These are phyloP conservation scores for Hirundichthys speculiger DNA, from an alignment of 2,113 vertebrate genomes.

Conservation along the genomic window DNA sequence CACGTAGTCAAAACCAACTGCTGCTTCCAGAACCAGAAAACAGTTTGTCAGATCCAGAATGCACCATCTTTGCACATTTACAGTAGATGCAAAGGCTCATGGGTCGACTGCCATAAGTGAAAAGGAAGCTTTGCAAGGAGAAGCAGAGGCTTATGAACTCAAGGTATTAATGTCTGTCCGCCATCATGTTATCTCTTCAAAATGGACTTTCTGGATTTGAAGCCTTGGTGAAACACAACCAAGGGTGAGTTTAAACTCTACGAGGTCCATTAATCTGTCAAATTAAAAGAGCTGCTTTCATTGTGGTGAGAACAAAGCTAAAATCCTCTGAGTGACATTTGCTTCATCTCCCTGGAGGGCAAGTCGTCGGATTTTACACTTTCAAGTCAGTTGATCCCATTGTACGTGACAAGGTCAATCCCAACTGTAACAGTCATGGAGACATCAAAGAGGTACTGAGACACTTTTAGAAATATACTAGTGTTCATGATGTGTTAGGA, in stretches of 20 bases:
- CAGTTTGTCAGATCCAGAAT: constrained; percentile 2
- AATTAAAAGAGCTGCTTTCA: constrained; percentile 38
- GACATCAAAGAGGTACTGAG: background rate
- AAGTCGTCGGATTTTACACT: too few relatives aligned
- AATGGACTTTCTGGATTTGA: constrained; percentile 46
- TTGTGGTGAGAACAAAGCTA: constrained; percentile 25
- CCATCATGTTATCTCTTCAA: constrained; percentile 1
- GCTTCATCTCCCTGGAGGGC: too few relatives aligned
- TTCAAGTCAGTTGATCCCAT: background rate
- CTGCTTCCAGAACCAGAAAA: constrained; percentile 10
- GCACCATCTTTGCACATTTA: background rate
- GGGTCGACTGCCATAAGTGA: background rate
- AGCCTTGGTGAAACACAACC: constrained; percentile 21
- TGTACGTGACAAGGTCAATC: constrained; percentile 19
- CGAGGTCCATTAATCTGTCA: constrained; percentile 40
- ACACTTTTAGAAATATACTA: background rate
- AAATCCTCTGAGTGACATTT: constrained; percentile 44
- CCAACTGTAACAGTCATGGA: background rate
- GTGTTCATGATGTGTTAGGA: too few relatives aligned
- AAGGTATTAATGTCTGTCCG: too few relatives aligned
- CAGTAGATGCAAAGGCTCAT: background rate
- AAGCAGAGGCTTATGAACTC: too few relatives aligned
- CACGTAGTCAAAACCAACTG: constrained; percentile 31
- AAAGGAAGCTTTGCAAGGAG: background rate
- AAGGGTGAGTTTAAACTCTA: constrained; percentile 1